Base-by-base conservation (phyloP, 1,140 invertebrate genomes). In the Cepaea nemoralis region DNA sequence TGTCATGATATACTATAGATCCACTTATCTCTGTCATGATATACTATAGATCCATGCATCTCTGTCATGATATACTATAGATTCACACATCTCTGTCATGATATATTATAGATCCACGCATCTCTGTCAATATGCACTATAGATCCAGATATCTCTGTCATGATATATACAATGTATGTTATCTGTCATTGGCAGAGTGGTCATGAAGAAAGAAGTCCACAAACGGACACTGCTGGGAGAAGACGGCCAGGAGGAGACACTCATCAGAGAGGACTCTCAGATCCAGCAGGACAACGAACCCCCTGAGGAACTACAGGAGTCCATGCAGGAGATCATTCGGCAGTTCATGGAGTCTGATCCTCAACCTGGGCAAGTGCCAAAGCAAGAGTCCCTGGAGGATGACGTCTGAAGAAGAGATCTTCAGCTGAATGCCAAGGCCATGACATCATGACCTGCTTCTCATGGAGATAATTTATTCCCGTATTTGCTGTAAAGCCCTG, bases 131-230 rank as follows among this genome's bases (percentile, higher is more conserved):
- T 6, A 16, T 45, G 42, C 42, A 10, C 8, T 10, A 45, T 10
- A 45, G 6, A 45, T 10, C 42, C 16, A 16, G 8, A 10, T 45
- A 45, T 16, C 42, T 45, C 16, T 6, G 42, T 45, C 42, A 45
- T 45, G 42, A 10, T 6, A 55, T 55, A 24, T 8, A 55, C 50
- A 55, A 55, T 55, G 2, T 55, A 19, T 10, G 22, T 24, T 71
- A 39, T 39, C 40, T 71, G 35, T 19, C 24, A 67, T 55, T n/a
- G 84, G 27, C 78, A 90, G 89, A 77, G 74, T 91, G 37, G 82
- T 88, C 37, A 89, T 91, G 89, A 90, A 89, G 85, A 90, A 90
- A 82, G 86, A 91, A 82, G 85, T 90, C 37, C 90, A 91, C 84
- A 89, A 86, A 35, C 88, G 86, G 77, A 91, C 90, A 1, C 82